Evolutionary conservation across 53 echinoderm and acorn worm genomes (phyloP).

Genomic region (Crossaster papposus): DNA sequence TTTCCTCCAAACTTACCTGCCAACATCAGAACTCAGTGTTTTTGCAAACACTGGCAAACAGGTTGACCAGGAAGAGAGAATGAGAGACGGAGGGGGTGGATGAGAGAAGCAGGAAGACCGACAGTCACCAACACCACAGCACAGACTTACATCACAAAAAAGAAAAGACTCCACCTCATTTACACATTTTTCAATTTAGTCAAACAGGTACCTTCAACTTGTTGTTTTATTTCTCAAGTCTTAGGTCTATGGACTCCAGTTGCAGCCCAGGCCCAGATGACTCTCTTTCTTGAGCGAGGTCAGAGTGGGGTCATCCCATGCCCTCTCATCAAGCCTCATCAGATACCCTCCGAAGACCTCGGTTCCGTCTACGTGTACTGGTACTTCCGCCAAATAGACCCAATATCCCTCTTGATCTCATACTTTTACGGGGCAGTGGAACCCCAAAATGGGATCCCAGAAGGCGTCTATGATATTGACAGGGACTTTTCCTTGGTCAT

Average conservation of each 20-base stretch:
- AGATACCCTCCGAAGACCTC: not conserved
- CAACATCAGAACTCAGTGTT: too few species aligned
- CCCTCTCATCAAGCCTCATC: not conserved
- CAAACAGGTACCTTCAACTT: too few species aligned
- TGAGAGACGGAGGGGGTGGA: too few species aligned
- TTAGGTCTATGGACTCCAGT: not conserved
- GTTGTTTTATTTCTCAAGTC: not conserved
- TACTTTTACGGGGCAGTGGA: not conserved
- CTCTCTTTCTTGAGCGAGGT: constrained; percentile 12
- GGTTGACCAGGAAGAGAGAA: too few species aligned
- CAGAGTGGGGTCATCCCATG: not conserved
- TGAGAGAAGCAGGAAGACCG: too few species aligned
- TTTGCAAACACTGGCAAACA: too few species aligned
- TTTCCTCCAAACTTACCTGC: too few species aligned
- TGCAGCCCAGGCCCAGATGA: not conserved
- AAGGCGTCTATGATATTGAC: constrained; percentile 24
- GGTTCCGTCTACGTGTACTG: constrained; percentile 6
- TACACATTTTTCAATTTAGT: too few species aligned
- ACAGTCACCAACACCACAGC: too few species aligned
- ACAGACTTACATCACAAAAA: too few species aligned
- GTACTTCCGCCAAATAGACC: not conserved
- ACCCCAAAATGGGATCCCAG: not conserved
- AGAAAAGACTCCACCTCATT: too few species aligned
- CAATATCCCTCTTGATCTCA: not conserved
- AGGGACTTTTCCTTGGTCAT: constrained; percentile 11